phyloP scores from a whole-genome alignment of 2,888 invertebrate species.

The Caenorhabditis sp. region DNA sequence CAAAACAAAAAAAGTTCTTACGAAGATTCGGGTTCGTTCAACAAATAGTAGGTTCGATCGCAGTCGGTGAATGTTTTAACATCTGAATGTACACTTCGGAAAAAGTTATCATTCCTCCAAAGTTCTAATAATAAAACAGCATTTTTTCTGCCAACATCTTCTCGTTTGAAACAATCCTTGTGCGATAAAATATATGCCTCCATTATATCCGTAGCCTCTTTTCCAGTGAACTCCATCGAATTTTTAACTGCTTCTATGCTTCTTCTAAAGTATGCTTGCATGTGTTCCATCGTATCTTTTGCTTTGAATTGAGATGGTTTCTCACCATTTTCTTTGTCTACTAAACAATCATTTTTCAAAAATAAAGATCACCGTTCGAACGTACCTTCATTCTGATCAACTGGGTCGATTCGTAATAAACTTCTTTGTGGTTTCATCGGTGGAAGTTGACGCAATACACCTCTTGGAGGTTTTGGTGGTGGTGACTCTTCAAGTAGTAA shows the following conservation, averaged over 20 bases:
- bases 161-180: constrained; percentile 18
- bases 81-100: constrained; percentile 6
- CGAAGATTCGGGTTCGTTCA: constrained; percentile 22
- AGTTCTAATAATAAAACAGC: constrained; percentile 30
- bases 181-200: constrained; percentile 23
- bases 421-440: constrained; percentile 39
- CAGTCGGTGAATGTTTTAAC: constrained; percentile 25
- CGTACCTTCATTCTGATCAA: neutral
- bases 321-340: constrained; percentile 23
- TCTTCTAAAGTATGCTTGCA: constrained; percentile 34
- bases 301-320: constrained; percentile 31
- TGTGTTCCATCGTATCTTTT: constrained; percentile 18
- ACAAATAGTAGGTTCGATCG: constrained; percentile 20
- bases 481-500: constrained; percentile 23
- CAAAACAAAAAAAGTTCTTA: neutral
- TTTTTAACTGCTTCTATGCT: constrained; percentile 17
- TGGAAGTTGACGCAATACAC: constrained; percentile 24
- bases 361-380: no score
- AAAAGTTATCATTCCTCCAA: constrained; percentile 24
- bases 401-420: constrained; percentile 30
- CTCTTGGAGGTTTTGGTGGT: constrained; percentile 38
- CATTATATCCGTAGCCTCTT: constrained; percentile 36
- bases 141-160: constrained; percentile 27
- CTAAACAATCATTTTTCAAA: constrained; percentile 5
- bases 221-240: constrained; percentile 26